Conservation (phyloP, 2,888 invertebrate genomes). For the Hypsopygia costalis region DNA sequence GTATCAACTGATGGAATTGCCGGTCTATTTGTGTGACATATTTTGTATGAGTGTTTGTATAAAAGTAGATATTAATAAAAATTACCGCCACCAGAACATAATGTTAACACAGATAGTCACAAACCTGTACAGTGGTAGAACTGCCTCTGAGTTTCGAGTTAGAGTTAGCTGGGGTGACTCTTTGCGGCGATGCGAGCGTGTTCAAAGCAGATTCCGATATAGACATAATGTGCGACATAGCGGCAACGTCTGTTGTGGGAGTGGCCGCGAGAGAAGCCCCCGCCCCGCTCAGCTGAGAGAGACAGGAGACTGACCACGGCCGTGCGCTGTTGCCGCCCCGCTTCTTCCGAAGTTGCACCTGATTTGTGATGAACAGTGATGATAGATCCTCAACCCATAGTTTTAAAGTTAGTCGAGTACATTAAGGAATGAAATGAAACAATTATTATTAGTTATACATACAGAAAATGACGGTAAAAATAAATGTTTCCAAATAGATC, state of each 20-base stretch:
- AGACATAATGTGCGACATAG: constrained; percentile 84
- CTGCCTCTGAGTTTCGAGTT: constrained; percentile 69
- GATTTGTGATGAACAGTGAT: constrained; percentile 19
- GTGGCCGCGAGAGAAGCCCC: constrained; percentile 65
- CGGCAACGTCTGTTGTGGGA: constrained; percentile 54
- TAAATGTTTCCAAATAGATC: too few relatives aligned
- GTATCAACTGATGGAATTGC: too few relatives aligned
- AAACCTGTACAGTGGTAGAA: constrained; percentile 73
- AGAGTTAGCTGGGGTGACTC: constrained; percentile 63
- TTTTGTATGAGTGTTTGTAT: too few relatives aligned
- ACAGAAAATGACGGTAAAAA: not conserved
- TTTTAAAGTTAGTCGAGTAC: constrained; percentile 6
- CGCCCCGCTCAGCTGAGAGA: constrained; percentile 85
- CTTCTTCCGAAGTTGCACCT: constrained; percentile 84
- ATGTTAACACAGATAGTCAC: constrained; percentile 16
- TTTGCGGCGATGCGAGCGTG: constrained; percentile 81
- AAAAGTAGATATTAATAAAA: too few relatives aligned
- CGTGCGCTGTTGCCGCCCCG: constrained; percentile 80
- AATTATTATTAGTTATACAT: too few relatives aligned
- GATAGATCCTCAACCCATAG: constrained; percentile 8
- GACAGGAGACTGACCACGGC: constrained; percentile 94
- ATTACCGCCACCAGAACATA: constrained; percentile 9
- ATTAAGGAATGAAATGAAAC: too few relatives aligned
- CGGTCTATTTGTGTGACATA: too few relatives aligned
- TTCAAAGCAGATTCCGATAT: constrained; percentile 95